Base-by-base conservation (phyloP, 2,113 vertebrate species). In the Gavia stellata region DNA sequence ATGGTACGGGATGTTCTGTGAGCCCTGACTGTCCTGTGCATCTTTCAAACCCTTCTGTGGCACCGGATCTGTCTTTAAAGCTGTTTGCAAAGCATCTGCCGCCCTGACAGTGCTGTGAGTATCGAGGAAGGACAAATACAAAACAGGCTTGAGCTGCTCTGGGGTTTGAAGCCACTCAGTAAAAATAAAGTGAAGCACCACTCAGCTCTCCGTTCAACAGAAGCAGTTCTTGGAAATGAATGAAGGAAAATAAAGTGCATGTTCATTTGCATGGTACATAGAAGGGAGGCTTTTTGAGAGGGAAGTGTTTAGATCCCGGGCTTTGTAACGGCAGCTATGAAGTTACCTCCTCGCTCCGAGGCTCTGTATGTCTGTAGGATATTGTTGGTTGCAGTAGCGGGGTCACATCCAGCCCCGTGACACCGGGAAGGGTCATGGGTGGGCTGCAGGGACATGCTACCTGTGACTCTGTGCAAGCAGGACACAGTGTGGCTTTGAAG, bases 141-240 rank as follows among this genome's bases (percentile, higher is more conserved):
- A 14, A 82, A 4, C 25, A 42, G 61, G 61, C 81, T 74, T 1
- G 25, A 94, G 81, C 70, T 45, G 28, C 78, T 79, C 78, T 25
- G 18, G 53, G 44, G 29, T 56, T 73, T 26, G 85, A 58, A 90
- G 81, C 1, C 47, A 16, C 85, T 73, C 31, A 10, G 63, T 8
- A 26, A 67, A 90, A 93, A 81, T 17, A 59, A 81, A 8, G 59
- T 95, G 90, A 90, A 95, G 94, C 79, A 95, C 92, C 92, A 92
- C 90, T 96, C 93, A 59, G 45, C 8, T 24, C 67, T 50, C 14
- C 2, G 0, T 1, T 36, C 34, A 44, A 19, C 14, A 28, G 79
- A 17, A 78, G 13, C 5, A 1, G 29, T 92, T 94, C 92, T 88
- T 96, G 96, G 94, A 96, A 96, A 72, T 1, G 73, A 63, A 40